Evolutionary conservation across 2,113 vertebrate genomes (phyloP), one percentile per base, ranked within the genome.

Genomic region (Eptesicus fuscus): DNA sequence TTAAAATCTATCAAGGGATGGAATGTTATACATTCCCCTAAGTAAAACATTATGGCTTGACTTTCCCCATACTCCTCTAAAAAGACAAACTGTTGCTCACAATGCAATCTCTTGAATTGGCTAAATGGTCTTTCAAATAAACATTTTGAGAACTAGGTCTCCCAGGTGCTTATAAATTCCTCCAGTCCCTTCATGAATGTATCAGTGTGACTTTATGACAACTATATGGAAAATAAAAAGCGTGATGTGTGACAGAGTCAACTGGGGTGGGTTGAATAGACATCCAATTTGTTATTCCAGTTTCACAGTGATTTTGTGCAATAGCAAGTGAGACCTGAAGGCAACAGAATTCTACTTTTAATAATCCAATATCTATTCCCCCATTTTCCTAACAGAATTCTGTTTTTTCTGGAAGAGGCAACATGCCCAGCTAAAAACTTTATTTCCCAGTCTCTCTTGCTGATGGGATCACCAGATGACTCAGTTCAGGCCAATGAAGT

Each of bases 91-190:
- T 97, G 65, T 84, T 84, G 56, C 70, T 94, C 85, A 95, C 85
- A 93, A 40, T 82, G 71, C 87, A 93, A 78, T 95, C 80, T 94
- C 44, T 85, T 94, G 63, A 95, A 95, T 69, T 95, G 77, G 35
- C 65, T 96, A 96, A 95, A 94, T 88, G 61, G 78, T 56, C 90
- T 88, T 97, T 94, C 91, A 88, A 95, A 96, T 95, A 90, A 97
- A 96, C 73, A 95, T 88, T 96, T 82, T 88, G 88, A 97, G 88
- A 97, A 35, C 74, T 92, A 73, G 59, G 35, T 84, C 76, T 90
- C 84, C 77, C 69, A 78, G 90, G 90, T 97, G 76, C 84, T 95
- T 92, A 83, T 69, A 85, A 92, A 92, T 90, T 95, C 73, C 59
- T 88, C 82, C 23, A 76, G 80, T 69, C 47, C 42, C 88, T 92